Base-by-base conservation (phyloP, 1,140 invertebrate genomes). In the Caerostris extrusa region DNA sequence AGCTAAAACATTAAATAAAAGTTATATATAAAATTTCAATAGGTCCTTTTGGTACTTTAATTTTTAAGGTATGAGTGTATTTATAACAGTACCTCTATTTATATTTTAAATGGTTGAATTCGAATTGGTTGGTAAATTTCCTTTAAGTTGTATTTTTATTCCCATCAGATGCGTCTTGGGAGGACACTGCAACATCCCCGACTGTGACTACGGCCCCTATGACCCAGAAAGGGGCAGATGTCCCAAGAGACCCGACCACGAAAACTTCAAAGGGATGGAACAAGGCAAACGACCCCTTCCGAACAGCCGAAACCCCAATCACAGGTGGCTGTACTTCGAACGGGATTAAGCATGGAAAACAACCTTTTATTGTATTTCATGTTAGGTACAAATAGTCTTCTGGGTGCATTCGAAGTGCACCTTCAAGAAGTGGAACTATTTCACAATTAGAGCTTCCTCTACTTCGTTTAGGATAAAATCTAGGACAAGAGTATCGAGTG, bases 321-420 rank as follows among this genome's bases (percentile, higher is more conserved):
- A 93, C 67, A 90, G 94, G 71, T 93, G 91, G 91, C 58, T 34
- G 34, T 93, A 92, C 67, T 85, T 86, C 8, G 94, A 94, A 90
- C 77, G 94, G 67, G 94, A 94, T 67, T 94, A 61, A 94, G 55
- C 4, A 19, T 19, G 34, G 34, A 34, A n/a, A n/a, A 10, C n/a
- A 34, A 71, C 19, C 8, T 77, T 34, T 34, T 17, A 3, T 5
- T 77, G 34, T 71, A 71, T 53, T 50, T 77, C 34, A 34, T 77
- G 14, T 77, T 77, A 10, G 71, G 71, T 77, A 77, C 71, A 77
- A 77, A 77, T 77, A 77, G 34, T 50, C 71, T 50, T 77, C 34
- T 53, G 19, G 34, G 71, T 50, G 34, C 34, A 77, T 77, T 77
- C 71, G 71, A 53, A 50, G 10, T 34, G 14, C 3, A 12, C 12